Evolutionary conservation across 92 coral and sea anemone species (phyloP).

Genomic region (Parazoanthus swiftii): DNA sequence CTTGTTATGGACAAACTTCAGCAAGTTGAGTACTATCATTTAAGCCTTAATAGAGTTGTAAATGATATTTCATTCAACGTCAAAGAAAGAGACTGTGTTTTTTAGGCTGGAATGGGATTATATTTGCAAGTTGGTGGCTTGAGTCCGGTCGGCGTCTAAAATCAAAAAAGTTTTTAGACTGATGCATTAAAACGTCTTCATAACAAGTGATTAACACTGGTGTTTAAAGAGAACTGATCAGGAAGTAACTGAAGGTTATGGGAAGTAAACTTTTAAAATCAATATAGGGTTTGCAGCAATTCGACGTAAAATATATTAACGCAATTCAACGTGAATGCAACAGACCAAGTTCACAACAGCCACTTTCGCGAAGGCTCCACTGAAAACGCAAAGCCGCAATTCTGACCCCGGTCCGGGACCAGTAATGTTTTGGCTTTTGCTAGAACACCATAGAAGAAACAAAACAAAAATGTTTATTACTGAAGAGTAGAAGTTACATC

Average conservation of each 20-base stretch:
- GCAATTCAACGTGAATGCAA: neutral
- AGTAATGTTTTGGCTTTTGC: neutral
- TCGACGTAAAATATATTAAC: neutral
- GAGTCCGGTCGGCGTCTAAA: neutral
- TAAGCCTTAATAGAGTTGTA: no score
- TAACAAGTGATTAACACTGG: neutral
- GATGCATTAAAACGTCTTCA: neutral
- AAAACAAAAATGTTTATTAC: neutral
- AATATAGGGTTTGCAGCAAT: neutral
- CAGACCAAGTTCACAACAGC: neutral
- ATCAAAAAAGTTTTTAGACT: neutral
- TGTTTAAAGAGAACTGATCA: no score
- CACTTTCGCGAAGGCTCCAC: neutral
- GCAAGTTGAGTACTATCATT: no score
- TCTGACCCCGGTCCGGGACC: neutral
- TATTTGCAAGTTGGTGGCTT: neutral
- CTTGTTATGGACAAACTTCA: neutral
- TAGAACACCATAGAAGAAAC: neutral
- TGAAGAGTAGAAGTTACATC: neutral
- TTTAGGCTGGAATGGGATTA: no score
- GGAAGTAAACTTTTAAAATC: neutral
- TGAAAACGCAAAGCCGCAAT: neutral
- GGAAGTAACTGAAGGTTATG: no score
- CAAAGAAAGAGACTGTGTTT: neutral
- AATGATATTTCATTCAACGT: neutral